Percentiles rank a stretch among this genome's conserved stretches.
Conservation (phyloP, 2,888 invertebrate genomes). For the Chloromyia formosa region DNA sequence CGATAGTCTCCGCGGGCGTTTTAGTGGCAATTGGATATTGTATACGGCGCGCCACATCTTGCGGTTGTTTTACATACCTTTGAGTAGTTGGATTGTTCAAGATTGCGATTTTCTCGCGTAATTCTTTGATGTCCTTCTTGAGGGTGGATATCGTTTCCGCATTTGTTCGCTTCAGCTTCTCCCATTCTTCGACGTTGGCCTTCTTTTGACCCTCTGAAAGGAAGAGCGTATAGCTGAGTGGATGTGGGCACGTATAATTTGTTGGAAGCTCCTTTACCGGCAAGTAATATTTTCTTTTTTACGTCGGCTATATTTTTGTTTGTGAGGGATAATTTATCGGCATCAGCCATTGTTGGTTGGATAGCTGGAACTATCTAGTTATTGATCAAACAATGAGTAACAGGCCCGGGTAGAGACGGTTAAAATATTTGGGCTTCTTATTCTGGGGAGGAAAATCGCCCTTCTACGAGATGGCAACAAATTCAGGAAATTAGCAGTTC, state of each 20-base stretch:
- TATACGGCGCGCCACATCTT: conserved; percentile 58
- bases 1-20: conserved; percentile 65
- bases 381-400: conserved; percentile 11
- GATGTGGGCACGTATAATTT: no score
- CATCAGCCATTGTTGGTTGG: conserved; percentile 53
- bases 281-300: conserved; percentile 85
- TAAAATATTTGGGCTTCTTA: no score
- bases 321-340: conserved; percentile 59
- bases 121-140: conserved; percentile 77
- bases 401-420: no score
- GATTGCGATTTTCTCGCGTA: conserved; percentile 68
- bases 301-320: conserved; percentile 84
- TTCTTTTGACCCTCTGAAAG: conserved; percentile 84
- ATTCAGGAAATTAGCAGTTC: no score
- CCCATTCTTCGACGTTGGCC: conserved; percentile 82
- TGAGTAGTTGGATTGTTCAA: conserved; percentile 60
- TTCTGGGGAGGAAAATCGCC: no score
- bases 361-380: background rate
- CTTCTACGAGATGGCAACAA: no score
- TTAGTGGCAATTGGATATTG: conserved; percentile 65
- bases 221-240: conserved; percentile 25
- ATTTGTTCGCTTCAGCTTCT: conserved; percentile 77
- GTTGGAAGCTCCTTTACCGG: conserved; percentile 70
- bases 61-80: conserved; percentile 55
- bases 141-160: conserved; percentile 74